Base-by-base conservation (phyloP, 2,797 vertebrate genomes). In the Macrochelys suwanniensis region DNA sequence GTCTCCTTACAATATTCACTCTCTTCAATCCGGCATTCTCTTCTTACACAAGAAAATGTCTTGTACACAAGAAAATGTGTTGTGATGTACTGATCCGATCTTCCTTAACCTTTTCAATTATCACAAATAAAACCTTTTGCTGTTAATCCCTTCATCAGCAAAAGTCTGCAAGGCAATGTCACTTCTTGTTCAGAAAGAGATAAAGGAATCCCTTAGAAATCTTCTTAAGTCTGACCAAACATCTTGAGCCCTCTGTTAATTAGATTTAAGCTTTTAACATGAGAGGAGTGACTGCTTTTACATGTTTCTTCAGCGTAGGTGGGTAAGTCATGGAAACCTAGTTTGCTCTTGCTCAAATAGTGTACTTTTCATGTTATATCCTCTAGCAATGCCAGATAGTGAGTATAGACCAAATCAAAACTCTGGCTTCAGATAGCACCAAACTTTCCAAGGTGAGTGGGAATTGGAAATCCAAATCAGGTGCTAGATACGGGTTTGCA, bases 71-170 rank as follows among this genome's bases (percentile, higher is more conserved):
- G 53, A 74, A 84, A 80, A 80, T 42, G 37, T 42, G 37, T 42
- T 42, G 37, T 42, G 31, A n/a, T 68, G 1, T 90, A 87, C 76
- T 56, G 76, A 96, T 85, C 54, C n/a, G 74, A 13, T 88, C 42
- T 37, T 77, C 56, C 81, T 82, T 89, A 82, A 50, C 87, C 85
- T 86, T 94, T 80, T 45, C 53, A 92, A 81, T 88, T 53, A 88
- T 88, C 76, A 84, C 47, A 88, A 68, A 84, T 56, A 87, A 95
- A 93, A 68, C 56, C 33, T 88, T 42, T 37, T 84, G 5, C 50
- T 50, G 17, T 88, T 91, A 89, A 89, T 92, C 82, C 71, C 91
- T 76, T 91, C 84, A 90, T 71, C 65, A 49, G 51, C 82, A 85
- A 93, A 65, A 93, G 47, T 50, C 65, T 86, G 28, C 33, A 84